Evolutionary conservation across 2,113 vertebrate species (phyloP).

Genomic region (Anoplopoma fimbria): DNA sequence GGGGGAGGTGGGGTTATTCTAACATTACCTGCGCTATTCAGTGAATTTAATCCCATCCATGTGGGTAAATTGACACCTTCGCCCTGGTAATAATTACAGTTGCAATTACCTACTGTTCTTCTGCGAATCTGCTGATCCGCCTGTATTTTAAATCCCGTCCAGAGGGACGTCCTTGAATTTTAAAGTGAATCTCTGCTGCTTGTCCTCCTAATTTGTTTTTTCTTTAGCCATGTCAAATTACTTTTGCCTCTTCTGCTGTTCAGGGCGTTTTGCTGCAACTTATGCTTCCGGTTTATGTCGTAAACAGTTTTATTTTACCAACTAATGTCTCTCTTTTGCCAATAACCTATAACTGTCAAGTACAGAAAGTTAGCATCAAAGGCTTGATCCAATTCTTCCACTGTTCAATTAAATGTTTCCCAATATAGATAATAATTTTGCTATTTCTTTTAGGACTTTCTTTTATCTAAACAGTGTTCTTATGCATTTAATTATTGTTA

Average conservation of each 20-base stretch:
- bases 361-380: background rate
- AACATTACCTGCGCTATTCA: background rate
- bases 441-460: background rate
- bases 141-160: background rate
- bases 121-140: background rate
- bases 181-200: background rate
- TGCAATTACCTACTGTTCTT: background rate
- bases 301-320: background rate
- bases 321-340: background rate
- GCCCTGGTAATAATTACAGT: background rate
- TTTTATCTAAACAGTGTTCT: background rate
- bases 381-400: background rate
- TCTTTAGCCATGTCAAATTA: background rate
- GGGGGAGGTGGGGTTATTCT: no score
- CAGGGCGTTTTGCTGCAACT: background rate
- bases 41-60: background rate
- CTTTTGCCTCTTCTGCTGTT: background rate
- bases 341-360: background rate
- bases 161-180: background rate
- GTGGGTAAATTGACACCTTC: background rate
- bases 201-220: background rate
- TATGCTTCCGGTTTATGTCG: background rate
- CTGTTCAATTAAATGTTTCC: background rate
- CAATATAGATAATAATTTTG: background rate
- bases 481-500: background rate